Conservation (phyloP, 2,797 vertebrate species). For the Rhyacichthys aspro region DNA sequence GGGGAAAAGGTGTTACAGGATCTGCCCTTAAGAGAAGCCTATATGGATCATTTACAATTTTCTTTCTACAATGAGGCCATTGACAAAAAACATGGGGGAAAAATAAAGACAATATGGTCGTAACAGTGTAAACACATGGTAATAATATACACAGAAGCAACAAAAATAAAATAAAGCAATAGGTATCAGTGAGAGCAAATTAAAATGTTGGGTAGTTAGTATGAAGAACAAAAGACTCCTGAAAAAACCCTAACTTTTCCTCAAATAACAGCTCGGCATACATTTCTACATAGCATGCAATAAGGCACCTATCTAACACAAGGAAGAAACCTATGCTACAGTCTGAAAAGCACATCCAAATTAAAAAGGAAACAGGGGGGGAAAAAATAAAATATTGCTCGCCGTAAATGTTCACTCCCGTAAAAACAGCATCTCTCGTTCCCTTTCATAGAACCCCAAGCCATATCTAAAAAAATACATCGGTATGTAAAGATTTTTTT, state of each 20-base stretch:
- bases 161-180: conserved; percentile 61
- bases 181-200: conserved; percentile 77
- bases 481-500: conserved; percentile 85
- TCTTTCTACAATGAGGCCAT: conserved; percentile 79
- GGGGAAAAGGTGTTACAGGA: conserved; percentile 79
- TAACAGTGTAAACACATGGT: conserved; percentile 84
- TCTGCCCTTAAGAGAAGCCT: conserved; percentile 76
- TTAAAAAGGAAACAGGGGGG: conserved; percentile 39
- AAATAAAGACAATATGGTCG: conserved; percentile 78
- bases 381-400: conserved; percentile 76
- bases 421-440: conserved; percentile 81
- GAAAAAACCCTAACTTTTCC: conserved; percentile 65
- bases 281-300: conserved; percentile 87
- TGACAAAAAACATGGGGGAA: conserved; percentile 68
- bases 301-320: conserved; percentile 91
- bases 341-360: conserved; percentile 82
- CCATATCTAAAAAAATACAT: conserved; percentile 87
- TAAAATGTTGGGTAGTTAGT: conserved; percentile 81
- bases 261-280: conserved; percentile 82
- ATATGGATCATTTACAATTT: conserved; percentile 81
- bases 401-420: conserved; percentile 80
- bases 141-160: conserved; percentile 82
- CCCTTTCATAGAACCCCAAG: conserved; percentile 84
- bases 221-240: conserved; percentile 78
- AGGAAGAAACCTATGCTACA: conserved; percentile 86